Evolutionary conservation across 2,113 vertebrate species (phyloP).

Genomic region (Riparia riparia): DNA sequence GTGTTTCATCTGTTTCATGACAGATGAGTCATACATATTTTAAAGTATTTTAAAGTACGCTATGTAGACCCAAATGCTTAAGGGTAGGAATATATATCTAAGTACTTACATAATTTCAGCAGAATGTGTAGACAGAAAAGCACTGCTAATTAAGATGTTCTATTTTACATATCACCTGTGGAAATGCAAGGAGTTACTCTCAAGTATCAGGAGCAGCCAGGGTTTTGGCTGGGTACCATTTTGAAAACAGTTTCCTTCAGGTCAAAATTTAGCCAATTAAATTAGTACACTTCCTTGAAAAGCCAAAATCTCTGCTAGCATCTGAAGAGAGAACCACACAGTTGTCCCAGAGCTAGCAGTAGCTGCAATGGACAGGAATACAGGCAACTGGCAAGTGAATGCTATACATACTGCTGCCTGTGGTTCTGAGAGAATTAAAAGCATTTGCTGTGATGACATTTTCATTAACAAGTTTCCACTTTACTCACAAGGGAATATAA

Average conservation of each 20-base stretch:
- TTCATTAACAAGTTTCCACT: constrained; percentile 73
- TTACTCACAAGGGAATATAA: constrained; percentile 70
- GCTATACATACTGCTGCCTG: constrained; percentile 67
- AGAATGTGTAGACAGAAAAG: background rate
- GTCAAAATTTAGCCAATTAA: background rate
- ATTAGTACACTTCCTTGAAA: background rate
- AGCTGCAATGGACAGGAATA: constrained; percentile 29
- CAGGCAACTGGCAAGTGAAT: constrained; percentile 46
- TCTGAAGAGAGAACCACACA: background rate
- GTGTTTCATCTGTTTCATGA: too few relatives aligned
- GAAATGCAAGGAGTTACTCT: background rate
- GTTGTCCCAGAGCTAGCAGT: constrained; percentile 1
- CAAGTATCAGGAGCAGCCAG: background rate
- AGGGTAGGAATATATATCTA: background rate
- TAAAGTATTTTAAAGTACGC: background rate
- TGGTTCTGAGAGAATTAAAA: constrained; percentile 70
- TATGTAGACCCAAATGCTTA: background rate
- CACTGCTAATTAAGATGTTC: background rate
- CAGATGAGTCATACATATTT: background rate
- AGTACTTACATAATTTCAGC: background rate
- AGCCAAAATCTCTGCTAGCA: background rate
- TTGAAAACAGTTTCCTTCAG: background rate
- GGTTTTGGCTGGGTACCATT: background rate
- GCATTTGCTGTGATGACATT: constrained; percentile 70
- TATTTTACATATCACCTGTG: background rate